Evolutionary conservation across 2,888 invertebrate species (phyloP).

Genomic region (Leptothorax acervorum): DNA sequence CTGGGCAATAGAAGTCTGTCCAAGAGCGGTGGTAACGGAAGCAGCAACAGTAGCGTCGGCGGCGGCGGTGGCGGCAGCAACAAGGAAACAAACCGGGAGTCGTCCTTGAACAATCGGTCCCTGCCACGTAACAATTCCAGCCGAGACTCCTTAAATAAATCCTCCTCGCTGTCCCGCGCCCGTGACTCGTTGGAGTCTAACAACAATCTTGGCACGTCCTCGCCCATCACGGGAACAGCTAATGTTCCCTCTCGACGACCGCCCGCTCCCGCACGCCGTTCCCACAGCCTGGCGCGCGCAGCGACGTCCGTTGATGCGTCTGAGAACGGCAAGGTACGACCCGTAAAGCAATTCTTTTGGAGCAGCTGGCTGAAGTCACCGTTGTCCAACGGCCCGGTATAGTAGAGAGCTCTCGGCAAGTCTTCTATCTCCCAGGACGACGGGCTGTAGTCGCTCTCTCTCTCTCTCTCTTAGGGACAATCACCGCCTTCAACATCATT

Average conservation of each 20-base stretch:
- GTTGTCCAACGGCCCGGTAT: conserved; percentile 86
- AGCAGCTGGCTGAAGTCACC: conserved; percentile 89
- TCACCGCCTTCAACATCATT: conserved; percentile 55
- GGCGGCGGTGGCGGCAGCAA: conserved; percentile 62
- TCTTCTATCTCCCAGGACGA: conserved; percentile 64
- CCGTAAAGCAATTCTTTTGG: conserved; percentile 90
- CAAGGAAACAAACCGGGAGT: conserved; percentile 80
- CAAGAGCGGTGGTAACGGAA: conserved; percentile 66
- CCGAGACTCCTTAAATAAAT: conserved; percentile 82
- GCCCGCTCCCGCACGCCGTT: conserved; percentile 84
- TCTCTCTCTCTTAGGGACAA: conserved; percentile 68
- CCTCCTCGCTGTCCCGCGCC: conserved; percentile 82
- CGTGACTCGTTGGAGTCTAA: conserved; percentile 82
- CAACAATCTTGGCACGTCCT: conserved; percentile 76
- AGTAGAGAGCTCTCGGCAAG: conserved; percentile 72
- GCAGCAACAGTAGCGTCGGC: conserved; percentile 57
- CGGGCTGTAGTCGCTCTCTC: conserved; percentile 67
- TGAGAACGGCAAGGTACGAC: conserved; percentile 90
- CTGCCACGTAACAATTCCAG: conserved; percentile 82
- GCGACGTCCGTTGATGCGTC: conserved; percentile 80
- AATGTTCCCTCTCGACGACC: conserved; percentile 80
- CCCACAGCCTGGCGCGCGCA: conserved; percentile 82
- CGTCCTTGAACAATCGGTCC: conserved; percentile 78
- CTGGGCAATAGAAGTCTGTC: conserved; percentile 80
- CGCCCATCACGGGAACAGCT: conserved; percentile 76